Evolutionary conservation across 2,888 invertebrate species (phyloP).

Genomic region (Drosophila subsilvestris): DNA sequence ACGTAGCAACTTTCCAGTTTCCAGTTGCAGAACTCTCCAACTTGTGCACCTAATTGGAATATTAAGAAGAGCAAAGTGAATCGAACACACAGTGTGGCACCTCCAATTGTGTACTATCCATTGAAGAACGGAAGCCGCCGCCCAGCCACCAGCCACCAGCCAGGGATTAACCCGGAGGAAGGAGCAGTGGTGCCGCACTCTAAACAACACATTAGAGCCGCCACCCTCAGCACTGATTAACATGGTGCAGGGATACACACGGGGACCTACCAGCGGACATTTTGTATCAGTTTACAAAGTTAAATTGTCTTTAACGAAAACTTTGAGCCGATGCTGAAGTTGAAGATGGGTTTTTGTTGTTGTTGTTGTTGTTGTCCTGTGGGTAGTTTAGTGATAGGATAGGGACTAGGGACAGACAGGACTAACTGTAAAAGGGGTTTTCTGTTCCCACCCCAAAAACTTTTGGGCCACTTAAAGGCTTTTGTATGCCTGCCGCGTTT

Average conservation of each 20-base stretch:
- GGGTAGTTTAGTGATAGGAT: background rate
- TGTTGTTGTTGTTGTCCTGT: background rate
- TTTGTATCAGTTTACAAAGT: conserved; percentile 79
- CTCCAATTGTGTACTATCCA: conserved; percentile 27
- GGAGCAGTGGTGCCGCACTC: conserved; percentile 16
- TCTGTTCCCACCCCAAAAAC: conserved; percentile 9
- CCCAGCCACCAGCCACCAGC: background rate
- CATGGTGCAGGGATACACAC: conserved; percentile 44
- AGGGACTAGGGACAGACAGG: too few species aligned
- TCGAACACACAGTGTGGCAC: conserved; percentile 12
- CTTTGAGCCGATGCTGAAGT: conserved; percentile 43
- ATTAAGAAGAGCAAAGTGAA: conserved; percentile 34
- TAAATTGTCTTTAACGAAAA: conserved; percentile 79
- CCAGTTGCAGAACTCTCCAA: conserved; percentile 28
- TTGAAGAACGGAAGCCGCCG: too few species aligned
- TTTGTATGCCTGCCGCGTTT: conserved; percentile 45
- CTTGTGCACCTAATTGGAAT: conserved; percentile 68
- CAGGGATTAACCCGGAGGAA: conserved; percentile 43
- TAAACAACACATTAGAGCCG: conserved; percentile 53
- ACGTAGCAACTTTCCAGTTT: conserved; percentile 35
- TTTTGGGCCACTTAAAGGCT: conserved; percentile 54
- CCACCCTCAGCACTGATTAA: conserved; percentile 58
- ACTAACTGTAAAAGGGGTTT: conserved; percentile 51
- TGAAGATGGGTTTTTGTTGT: conserved; percentile 10
- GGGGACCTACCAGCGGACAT: conserved; percentile 64